Conservation (phyloP, 2,113 vertebrate genomes). For the Marmota monax region DNA sequence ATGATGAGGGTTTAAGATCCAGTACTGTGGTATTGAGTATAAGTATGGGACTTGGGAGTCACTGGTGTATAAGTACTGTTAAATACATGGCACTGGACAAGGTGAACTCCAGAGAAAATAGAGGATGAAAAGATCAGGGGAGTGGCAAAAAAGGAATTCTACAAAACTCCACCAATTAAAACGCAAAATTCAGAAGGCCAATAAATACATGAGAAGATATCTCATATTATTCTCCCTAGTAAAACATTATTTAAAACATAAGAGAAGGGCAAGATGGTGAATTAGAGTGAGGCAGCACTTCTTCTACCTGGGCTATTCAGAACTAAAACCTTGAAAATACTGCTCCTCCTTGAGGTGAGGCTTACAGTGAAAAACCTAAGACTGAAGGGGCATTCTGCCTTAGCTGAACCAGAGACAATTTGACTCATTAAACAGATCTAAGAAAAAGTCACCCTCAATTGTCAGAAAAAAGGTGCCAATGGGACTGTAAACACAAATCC, state of each 20-base stretch:
- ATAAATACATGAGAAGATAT: not conserved
- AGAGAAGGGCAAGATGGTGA: no score
- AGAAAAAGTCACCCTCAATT: no score
- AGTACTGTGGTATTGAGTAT: not conserved
- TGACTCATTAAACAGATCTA: no score
- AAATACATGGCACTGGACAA: not conserved
- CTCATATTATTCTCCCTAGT: not conserved
- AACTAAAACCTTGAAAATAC: no score
- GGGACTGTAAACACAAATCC: no score
- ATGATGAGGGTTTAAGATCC: not conserved
- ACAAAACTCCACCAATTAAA: not conserved
- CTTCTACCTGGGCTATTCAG: no score
- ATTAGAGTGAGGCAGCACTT: no score
- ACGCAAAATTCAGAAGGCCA: not conserved
- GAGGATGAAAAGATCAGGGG: not conserved
- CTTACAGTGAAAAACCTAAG: no score
- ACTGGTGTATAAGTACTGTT: not conserved
- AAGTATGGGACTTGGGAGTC: not conserved
- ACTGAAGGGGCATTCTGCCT: no score
- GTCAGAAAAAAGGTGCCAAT: no score
- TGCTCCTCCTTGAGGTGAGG: no score
- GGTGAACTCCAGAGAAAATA: not conserved
- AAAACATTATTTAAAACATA: not conserved
- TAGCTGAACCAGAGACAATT: no score
- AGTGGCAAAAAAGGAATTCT: not conserved